Evolutionary conservation across 2,888 invertebrate genomes (phyloP).

Genomic region (Epistrophe grossulariae): DNA sequence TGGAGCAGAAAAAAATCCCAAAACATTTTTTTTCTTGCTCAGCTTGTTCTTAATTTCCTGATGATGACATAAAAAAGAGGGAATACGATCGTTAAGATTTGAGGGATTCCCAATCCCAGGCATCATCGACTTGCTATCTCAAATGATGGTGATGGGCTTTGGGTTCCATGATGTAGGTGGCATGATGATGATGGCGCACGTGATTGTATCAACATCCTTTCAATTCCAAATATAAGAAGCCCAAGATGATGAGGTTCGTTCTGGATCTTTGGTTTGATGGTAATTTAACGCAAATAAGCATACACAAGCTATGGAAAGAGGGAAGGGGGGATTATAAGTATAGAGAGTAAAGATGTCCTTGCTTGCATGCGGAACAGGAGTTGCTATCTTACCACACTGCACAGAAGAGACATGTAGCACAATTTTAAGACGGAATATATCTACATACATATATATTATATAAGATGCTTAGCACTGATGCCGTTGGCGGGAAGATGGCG

Average conservation of each 20-base stretch:
- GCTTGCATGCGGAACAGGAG: conserved; percentile 32
- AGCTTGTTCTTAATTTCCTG: conserved; percentile 72
- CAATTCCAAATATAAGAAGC: conserved; percentile 63
- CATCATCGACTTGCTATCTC: conserved; percentile 17
- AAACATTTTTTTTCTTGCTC: conserved; percentile 24
- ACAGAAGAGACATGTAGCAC: conserved; percentile 45
- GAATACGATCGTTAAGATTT: conserved; percentile 69
- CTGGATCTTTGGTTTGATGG: conserved; percentile 75
- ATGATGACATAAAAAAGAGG: conserved; percentile 72
- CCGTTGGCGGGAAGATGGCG: conserved; percentile 30
- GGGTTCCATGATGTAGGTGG: conserved; percentile 26
- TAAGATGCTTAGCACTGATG: conserved; percentile 14
- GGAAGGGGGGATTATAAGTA: neutral
- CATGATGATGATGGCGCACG: conserved; percentile 27
- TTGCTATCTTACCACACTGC: conserved; percentile 49
- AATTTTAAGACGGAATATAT: conserved; percentile 28
- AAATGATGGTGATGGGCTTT: conserved; percentile 10
- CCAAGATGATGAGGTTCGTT: conserved; percentile 69
- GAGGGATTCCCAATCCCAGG: conserved; percentile 50
- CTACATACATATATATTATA: too few species aligned
- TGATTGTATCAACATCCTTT: conserved; percentile 76
- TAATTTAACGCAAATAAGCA: conserved; percentile 75
- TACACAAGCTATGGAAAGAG: conserved; percentile 22
- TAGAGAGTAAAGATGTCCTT: conserved; percentile 22
- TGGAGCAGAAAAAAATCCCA: conserved; percentile 27